Conservation (phyloP, 1,140 invertebrate genomes). For the Metaphire vulgaris region DNA sequence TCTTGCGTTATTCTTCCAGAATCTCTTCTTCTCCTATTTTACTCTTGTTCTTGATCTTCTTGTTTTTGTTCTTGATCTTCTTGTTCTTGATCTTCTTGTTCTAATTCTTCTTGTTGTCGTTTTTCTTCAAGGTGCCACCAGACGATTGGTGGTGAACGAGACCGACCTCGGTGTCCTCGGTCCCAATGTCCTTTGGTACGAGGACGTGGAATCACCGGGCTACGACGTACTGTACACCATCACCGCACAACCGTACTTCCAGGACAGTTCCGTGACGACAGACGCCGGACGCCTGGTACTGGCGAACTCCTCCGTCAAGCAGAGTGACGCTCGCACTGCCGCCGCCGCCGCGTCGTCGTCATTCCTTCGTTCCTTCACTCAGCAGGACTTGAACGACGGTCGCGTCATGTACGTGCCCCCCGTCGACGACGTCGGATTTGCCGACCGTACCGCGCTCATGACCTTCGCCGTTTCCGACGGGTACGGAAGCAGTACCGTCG, state of each 20-base stretch:
- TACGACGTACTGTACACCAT: constrained; percentile 45
- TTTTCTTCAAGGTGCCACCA: too few relatives aligned
- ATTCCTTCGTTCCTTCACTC: constrained; percentile 43
- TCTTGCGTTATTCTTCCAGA: too few relatives aligned
- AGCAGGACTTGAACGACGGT: constrained; percentile 50
- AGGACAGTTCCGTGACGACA: constrained; percentile 36
- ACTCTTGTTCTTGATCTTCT: too few relatives aligned
- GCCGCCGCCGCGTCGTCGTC: constrained; percentile 28
- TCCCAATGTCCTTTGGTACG: constrained; percentile 46
- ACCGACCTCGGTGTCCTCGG: constrained; percentile 48
- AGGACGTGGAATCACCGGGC: constrained; percentile 46
- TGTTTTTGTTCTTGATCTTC: too few relatives aligned
- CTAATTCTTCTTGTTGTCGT: too few relatives aligned
- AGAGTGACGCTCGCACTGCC: not conserved
- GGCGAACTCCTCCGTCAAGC: constrained; percentile 41
- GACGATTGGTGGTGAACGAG: constrained; percentile 50
- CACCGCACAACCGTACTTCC: constrained; percentile 48
- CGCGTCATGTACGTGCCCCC: constrained; percentile 53
- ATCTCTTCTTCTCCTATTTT: too few relatives aligned
- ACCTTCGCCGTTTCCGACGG: constrained; percentile 49
- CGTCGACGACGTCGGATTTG: constrained; percentile 48
- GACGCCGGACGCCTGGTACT: constrained; percentile 50
- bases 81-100: too few relatives aligned
- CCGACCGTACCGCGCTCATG: constrained; percentile 47
- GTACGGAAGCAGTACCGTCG: constrained; percentile 47